Conservation (phyloP, 2,888 invertebrate genomes). For the Tinea trinotella region DNA sequence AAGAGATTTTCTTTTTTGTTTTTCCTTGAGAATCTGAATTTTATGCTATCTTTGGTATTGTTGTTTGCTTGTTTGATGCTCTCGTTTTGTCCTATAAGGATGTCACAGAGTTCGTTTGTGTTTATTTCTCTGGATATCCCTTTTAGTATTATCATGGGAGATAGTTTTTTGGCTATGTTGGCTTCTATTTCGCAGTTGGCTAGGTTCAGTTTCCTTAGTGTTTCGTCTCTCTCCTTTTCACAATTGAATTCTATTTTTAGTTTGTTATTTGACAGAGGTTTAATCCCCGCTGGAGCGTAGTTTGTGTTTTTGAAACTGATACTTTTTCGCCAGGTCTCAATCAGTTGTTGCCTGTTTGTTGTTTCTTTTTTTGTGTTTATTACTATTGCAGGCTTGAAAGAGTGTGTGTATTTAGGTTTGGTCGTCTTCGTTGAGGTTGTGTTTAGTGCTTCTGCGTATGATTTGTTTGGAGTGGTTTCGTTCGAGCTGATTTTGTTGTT, state of each 20-base stretch:
- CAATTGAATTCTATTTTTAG: conserved; percentile 19
- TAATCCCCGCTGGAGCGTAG: conserved; percentile 4
- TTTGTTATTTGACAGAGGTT: conserved; percentile 17
- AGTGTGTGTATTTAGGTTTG: no score
- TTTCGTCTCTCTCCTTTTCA: not conserved
- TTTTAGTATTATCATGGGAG: conserved; percentile 22
- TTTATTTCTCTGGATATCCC: conserved; percentile 16
- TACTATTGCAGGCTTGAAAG: no score
- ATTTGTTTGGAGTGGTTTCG: no score
- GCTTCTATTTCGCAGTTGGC: not conserved
- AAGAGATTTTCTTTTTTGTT: not conserved
- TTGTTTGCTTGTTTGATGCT: not conserved
- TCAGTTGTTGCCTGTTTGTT: no score
- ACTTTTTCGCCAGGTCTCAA: not conserved
- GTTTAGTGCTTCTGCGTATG: no score
- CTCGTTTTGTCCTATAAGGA: conserved; percentile 13
- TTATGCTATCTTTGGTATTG: not conserved
- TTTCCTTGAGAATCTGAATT: not conserved
- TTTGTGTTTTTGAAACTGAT: not conserved
- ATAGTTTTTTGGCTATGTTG: conserved; percentile 12
- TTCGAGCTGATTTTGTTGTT: no score
- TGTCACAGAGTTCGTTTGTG: not conserved
- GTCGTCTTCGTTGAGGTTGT: no score
- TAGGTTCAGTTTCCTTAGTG: not conserved
- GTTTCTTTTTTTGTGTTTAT: no score